These are phyloP conservation scores for Aramus guarauna DNA, from an alignment of 2,113 vertebrate genomes.

Conservation along the genomic window DNA sequence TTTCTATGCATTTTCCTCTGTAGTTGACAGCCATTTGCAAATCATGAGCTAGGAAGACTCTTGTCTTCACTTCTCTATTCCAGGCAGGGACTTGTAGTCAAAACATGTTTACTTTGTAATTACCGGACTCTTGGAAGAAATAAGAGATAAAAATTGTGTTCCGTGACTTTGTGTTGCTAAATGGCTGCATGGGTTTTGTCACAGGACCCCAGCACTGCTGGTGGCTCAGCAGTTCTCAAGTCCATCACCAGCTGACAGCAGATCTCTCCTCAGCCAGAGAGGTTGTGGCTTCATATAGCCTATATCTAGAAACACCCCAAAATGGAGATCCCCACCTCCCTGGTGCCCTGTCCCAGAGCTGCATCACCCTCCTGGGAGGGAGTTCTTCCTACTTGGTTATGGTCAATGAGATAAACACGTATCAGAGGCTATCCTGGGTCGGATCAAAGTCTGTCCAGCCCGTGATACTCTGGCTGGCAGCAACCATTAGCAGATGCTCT, in stretches of 20 bases:
- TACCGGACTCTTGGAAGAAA: background rate
- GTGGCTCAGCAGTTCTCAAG: background rate
- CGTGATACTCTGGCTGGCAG: background rate
- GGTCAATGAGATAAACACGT: background rate
- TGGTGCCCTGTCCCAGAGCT: background rate
- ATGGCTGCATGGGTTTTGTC: rapidly evolving
- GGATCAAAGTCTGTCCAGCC: no score
- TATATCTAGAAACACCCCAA: background rate
- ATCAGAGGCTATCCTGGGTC: background rate
- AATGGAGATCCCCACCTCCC: background rate
- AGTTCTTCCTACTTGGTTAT: background rate
- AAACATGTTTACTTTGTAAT: background rate
- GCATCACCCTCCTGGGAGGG: background rate
- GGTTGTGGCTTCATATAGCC: background rate
- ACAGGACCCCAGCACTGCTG: rapidly evolving
- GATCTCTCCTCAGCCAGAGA: background rate
- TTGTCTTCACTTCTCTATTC: background rate
- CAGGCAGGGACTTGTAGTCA: background rate
- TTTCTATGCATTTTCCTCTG: background rate
- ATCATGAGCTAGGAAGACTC: background rate
- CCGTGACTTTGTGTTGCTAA: rapidly evolving
- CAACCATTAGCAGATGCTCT: background rate
- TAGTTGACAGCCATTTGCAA: background rate
- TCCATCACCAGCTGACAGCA: background rate
- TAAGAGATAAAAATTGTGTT: background rate